Evolutionary conservation across 2,113 vertebrate genomes (phyloP).

Genomic region (Cephalopterus ornatus): DNA sequence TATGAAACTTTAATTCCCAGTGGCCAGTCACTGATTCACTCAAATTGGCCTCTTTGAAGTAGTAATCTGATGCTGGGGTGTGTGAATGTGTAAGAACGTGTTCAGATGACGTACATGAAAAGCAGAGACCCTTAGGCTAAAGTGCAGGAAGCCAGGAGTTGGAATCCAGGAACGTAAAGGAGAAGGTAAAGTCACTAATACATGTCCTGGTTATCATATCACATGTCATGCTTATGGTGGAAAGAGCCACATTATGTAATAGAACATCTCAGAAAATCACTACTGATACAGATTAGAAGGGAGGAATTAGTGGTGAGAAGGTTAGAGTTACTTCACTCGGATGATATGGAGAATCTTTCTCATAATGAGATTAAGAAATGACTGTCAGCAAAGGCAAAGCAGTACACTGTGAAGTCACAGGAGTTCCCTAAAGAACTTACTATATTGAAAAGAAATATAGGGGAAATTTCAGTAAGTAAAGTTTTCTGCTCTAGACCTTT

Average conservation of each 20-base stretch:
- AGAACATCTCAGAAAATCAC: background rate
- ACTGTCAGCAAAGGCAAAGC: background rate
- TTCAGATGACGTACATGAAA: rapidly evolving
- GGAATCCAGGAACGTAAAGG: background rate
- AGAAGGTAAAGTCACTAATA: background rate
- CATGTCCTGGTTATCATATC: background rate
- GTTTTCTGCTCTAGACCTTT: background rate
- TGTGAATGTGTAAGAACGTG: background rate
- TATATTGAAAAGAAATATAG: background rate
- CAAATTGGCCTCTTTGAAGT: background rate
- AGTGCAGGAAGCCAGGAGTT: background rate
- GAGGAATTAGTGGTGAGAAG: background rate
- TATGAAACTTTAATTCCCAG: background rate
- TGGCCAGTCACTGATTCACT: background rate
- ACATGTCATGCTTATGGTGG: background rate
- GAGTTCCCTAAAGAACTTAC: background rate
- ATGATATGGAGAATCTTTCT: background rate
- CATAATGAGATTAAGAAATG: background rate
- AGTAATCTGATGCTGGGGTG: background rate
- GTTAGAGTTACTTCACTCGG: background rate
- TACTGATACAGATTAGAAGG: background rate
- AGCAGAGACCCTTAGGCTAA: background rate
- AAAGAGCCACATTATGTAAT: background rate
- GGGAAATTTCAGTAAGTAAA: background rate
- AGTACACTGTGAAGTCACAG: background rate